phyloP scores from a whole-genome alignment of 2,797 vertebrate species.

The Rhyacichthys aspro region DNA sequence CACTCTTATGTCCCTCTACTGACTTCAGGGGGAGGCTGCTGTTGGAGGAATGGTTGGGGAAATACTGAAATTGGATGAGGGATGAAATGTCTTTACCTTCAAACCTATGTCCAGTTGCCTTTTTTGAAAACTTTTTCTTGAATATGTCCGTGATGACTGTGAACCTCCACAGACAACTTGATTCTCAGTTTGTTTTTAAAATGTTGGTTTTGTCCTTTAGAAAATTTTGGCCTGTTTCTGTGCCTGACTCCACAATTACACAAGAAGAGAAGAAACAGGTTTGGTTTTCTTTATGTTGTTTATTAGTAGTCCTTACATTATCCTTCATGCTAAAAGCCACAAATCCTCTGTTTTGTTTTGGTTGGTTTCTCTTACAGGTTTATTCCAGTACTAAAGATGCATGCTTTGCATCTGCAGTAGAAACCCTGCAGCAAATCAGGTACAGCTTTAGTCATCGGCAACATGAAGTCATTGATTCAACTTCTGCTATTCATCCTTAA shows the following conservation, averaged over 20 bases:
- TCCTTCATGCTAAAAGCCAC: not conserved
- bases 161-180: too few species aligned
- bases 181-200: not conserved
- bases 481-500: not conserved
- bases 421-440: conserved; percentile 98
- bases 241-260: conserved; percentile 74
- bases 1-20: too few species aligned
- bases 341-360: not conserved
- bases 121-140: too few species aligned
- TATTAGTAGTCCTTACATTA: not conserved
- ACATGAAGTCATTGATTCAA: not conserved
- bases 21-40: too few species aligned
- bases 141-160: too few species aligned
- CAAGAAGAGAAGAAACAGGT: conserved; percentile 90
- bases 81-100: too few species aligned
- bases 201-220: conserved; percentile 65
- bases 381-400: conserved; percentile 88
- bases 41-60: too few species aligned
- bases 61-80: too few species aligned
- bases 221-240: conserved; percentile 92
- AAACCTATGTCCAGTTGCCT: too few species aligned
- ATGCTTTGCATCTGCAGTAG: conserved; percentile 94
- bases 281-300: conserved; percentile 11
- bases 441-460: conserved; percentile 45
- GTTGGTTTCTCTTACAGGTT: conserved; percentile 75